Percentiles rank a stretch among this genome's conserved stretches.
phyloP scores from a whole-genome alignment of 2,888 invertebrate species.

The Dynastes tityus region DNA sequence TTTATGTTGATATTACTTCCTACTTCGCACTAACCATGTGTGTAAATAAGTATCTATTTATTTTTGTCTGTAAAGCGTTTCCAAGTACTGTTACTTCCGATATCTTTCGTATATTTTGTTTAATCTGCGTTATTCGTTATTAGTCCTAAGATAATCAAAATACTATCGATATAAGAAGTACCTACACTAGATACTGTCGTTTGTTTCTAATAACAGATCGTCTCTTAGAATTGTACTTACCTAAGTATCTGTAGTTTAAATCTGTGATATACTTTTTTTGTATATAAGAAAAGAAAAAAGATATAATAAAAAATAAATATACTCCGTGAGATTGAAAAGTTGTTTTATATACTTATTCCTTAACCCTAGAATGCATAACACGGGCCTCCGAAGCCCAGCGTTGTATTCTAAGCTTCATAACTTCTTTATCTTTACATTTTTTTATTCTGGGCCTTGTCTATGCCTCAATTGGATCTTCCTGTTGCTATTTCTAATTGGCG shows the following conservation, averaged over 20 bases:
- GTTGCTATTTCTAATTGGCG: too few relatives aligned
- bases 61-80: not conserved
- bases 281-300: constrained; percentile 14
- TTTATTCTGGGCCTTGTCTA: too few relatives aligned
- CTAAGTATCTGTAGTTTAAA: constrained; percentile 34
- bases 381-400: too few relatives aligned
- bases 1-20: not conserved
- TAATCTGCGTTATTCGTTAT: not conserved
- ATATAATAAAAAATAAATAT: constrained; percentile 22
- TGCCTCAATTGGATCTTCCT: too few relatives aligned
- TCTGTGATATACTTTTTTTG: constrained; percentile 48
- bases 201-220: not conserved
- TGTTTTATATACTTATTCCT: not conserved
- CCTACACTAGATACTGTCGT: not conserved
- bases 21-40: not conserved
- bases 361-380: not conserved
- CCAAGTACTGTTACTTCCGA: not conserved
- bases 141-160: not conserved
- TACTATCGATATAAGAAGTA: not conserved
- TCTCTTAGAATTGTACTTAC: constrained; percentile 12
- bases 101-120: not conserved
- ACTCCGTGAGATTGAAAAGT: not conserved
- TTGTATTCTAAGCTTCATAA: too few relatives aligned
- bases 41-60: not conserved
- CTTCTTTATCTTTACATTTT: too few relatives aligned